Evolutionary conservation across 2,797 vertebrate species (phyloP).

Genomic region (Eulemur albifrons): DNA sequence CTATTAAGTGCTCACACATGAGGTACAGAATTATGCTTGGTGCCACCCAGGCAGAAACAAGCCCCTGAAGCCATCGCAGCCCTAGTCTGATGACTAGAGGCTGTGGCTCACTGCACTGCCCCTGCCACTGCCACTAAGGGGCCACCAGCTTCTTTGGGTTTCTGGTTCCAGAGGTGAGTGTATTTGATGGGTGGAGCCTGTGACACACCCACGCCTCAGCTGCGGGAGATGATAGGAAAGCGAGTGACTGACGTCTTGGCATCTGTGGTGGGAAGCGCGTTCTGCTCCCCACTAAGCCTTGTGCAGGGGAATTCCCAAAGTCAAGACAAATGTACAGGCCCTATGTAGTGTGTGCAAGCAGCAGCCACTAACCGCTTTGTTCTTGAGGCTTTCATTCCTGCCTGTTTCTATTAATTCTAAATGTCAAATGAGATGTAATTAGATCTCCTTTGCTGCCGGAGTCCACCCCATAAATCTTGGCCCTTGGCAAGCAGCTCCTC

Average conservation of each 20-base stretch:
- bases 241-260: neutral
- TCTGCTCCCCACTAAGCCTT: neutral
- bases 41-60: neutral
- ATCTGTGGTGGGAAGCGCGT: neutral
- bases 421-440: neutral
- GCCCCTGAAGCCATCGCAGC: neutral
- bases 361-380: neutral
- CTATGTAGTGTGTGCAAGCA: fast-evolving
- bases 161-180: neutral
- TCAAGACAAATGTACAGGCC: neutral
- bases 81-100: neutral
- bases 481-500: neutral
- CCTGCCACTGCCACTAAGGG: neutral
- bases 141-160: neutral
- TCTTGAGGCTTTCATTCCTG: neutral
- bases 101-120: neutral
- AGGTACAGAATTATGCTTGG: neutral
- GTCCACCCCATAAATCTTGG: neutral
- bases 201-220: neutral
- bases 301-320: neutral
- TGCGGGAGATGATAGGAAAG: neutral
- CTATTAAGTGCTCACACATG: fast-evolving
- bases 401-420: neutral
- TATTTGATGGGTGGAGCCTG: neutral
- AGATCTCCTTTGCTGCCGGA: neutral